Base-by-base conservation (phyloP, 2,113 vertebrate species). In the Craseonycteris thonglongyai region DNA sequence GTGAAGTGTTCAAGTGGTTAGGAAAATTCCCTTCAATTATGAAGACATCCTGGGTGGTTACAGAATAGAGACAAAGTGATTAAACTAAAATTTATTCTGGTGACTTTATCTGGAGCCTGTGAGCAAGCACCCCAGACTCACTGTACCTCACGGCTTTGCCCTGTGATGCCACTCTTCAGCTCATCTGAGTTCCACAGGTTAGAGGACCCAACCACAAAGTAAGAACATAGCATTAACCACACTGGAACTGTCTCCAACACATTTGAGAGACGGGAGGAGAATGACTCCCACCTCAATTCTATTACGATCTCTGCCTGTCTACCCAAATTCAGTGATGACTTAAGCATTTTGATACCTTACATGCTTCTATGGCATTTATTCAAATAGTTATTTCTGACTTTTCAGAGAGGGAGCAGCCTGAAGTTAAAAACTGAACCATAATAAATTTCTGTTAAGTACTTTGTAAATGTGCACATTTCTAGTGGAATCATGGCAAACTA, bases 261-360 rank as follows among this genome's bases (percentile, higher is more conserved):
- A 71, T 69, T 7, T 14, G 58, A 56, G 51, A 33, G 79, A 40
- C 71, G 59, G 61, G 65, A 88, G 40, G 91, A 92, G 88, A 95
- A 63, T 14, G 83, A 96, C 95, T 96, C 95, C 97, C 95, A 95
- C 97, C 76, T 91, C 88, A 69, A 47, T 92, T 96, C 97, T 97
- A 93, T 95, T 96, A 95, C 95, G 28, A 94, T 93, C 92, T 71
- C 92, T 85, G 93, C 90, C 92, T 95, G 88, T 96, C 97, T 96
- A 93, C 94, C 90, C 93, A 95, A 96, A 90, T 91, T 93, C 96
- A 93, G 87, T 92, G 65, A 94, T 88, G 90, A 95, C 90, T 97
- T 95, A 61, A 92, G 80, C 88, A 95, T 94, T 95, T 47, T 76
- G 72, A 92, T 95, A 69, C 68, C 90, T 92, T 84, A 94, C 93